Conservation (phyloP, 2,113 vertebrate species). For the Buteo buteo region DNA sequence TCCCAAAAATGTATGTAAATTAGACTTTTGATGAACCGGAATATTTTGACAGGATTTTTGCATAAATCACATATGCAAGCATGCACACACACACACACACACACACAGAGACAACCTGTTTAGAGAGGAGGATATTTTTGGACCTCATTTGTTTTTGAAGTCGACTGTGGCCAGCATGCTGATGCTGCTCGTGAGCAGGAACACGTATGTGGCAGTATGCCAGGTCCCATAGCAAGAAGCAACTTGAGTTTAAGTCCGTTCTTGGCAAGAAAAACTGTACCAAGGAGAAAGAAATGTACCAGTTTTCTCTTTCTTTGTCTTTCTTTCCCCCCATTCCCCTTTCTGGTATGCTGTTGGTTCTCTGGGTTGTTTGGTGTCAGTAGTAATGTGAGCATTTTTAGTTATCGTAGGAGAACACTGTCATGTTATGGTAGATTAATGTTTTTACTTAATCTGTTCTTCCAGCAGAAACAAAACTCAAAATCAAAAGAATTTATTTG, state of each 20-base stretch:
- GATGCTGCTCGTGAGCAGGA: background rate
- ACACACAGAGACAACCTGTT: background rate
- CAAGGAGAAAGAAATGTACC: background rate
- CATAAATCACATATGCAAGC: conserved; percentile 47
- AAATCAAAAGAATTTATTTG: background rate
- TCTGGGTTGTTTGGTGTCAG: background rate
- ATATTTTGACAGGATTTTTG: conserved; percentile 66
- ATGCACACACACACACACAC: background rate
- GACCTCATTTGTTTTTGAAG: conserved; percentile 3
- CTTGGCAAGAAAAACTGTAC: background rate
- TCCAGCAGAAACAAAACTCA: background rate
- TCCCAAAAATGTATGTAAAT: conserved; percentile 68
- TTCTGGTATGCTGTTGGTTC: background rate
- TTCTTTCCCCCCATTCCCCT: background rate
- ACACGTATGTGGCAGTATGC: background rate
- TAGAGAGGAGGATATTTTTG: conserved; percentile 41
- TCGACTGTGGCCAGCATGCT: background rate
- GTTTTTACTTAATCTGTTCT: background rate
- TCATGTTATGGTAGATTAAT: background rate
- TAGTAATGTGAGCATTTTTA: background rate
- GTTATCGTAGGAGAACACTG: background rate
- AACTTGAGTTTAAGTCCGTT: background rate
- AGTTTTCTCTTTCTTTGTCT: background rate
- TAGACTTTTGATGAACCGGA: conserved; percentile 64
- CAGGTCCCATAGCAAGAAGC: background rate